phyloP scores from a whole-genome alignment of 2,113 vertebrate species.

The Andinoacara biseriatus region DNA sequence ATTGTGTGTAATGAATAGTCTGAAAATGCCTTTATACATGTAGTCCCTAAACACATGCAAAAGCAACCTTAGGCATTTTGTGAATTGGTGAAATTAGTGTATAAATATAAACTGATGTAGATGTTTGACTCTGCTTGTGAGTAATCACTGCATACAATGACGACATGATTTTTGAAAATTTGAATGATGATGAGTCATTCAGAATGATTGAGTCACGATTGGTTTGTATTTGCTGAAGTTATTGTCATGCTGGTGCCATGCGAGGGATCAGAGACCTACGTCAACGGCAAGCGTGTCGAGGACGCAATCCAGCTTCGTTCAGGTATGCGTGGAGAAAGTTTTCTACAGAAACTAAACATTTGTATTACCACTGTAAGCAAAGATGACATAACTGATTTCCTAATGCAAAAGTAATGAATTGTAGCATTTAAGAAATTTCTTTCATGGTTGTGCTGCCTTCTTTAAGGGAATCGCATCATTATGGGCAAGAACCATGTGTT shows the following conservation, averaged over 20 bases:
- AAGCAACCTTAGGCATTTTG: neutral
- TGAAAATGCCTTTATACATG: neutral
- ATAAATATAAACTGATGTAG: neutral
- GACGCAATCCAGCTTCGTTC: slow-evolving; percentile 93
- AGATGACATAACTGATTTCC: neutral
- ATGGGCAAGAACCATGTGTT: slow-evolving; percentile 99
- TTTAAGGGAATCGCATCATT: slow-evolving; percentile 95
- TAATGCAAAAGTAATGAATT: neutral
- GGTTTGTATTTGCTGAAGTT: slow-evolving; percentile 77
- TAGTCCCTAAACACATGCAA: neutral
- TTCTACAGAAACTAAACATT: neutral
- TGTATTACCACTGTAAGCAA: neutral
- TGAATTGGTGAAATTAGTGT: neutral
- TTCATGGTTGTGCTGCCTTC: neutral
- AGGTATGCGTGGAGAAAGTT: slow-evolving; percentile 76
- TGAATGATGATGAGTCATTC: neutral
- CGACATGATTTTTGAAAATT: neutral
- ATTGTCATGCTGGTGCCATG: slow-evolving; percentile 94
- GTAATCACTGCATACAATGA: neutral
- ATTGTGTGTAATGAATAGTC: neutral
- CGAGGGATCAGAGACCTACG: slow-evolving; percentile 95
- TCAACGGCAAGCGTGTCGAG: slow-evolving; percentile 95
- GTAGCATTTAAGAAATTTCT: neutral
- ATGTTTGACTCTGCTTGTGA: neutral
- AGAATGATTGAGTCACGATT: slow-evolving; percentile 2